Conservation (phyloP, 2,888 invertebrate species). For the Andrena dorsata region DNA sequence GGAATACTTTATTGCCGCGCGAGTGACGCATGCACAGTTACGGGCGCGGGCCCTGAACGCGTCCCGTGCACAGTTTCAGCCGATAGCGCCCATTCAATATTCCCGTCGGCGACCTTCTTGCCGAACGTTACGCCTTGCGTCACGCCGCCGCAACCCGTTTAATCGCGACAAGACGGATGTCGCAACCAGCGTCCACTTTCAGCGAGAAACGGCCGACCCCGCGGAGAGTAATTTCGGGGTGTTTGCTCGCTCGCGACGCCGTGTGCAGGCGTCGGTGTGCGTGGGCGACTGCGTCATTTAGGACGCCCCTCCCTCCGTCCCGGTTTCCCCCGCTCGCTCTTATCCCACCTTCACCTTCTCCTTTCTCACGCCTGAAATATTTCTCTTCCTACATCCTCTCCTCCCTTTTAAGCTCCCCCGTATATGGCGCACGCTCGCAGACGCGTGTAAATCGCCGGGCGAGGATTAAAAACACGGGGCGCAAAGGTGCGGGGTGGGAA, state of each 20-base stretch:
- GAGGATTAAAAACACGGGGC: constrained; percentile 39
- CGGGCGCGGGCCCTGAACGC: neutral
- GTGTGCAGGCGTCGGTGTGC: constrained; percentile 56
- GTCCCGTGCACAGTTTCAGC: constrained; percentile 6
- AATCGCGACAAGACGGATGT: constrained; percentile 12
- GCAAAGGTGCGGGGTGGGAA: neutral
- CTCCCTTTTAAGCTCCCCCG: constrained; percentile 5
- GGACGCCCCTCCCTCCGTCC: constrained; percentile 58
- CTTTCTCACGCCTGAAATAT: constrained; percentile 30
- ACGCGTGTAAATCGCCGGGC: constrained; percentile 29
- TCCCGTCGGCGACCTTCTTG: constrained; percentile 25
- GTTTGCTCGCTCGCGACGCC: constrained; percentile 46
- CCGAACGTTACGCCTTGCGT: constrained; percentile 40
- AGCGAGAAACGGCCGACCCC: neutral
- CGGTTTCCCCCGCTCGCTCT: constrained; percentile 27
- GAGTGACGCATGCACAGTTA: constrained; percentile 39
- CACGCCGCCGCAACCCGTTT: constrained; percentile 26
- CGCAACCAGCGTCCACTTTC: neutral
- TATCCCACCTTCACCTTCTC: constrained; percentile 10
- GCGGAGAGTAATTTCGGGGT: constrained; percentile 50
- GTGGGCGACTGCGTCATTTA: constrained; percentile 75
- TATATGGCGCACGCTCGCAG: constrained; percentile 20
- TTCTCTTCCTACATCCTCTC: constrained; percentile 6
- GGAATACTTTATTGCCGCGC: constrained; percentile 44
- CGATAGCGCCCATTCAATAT: constrained; percentile 43